These are phyloP conservation scores for Drepanosiphum platanoidis DNA, from an alignment of 2,888 invertebrate genomes.

Conservation along the genomic window DNA sequence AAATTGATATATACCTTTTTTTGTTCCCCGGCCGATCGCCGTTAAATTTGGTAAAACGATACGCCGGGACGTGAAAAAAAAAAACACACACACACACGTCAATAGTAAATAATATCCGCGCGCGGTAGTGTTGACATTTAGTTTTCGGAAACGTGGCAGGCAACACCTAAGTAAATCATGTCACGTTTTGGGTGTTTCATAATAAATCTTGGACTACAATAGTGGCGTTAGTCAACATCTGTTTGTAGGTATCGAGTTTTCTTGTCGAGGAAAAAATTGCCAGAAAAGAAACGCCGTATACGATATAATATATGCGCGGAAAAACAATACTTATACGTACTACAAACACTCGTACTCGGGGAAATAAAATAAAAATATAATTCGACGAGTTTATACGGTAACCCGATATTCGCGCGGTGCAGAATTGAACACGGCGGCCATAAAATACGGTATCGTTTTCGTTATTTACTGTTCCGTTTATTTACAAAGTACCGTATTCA, in stretches of 20 bases:
- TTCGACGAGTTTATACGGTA: background rate
- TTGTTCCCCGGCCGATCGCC: background rate
- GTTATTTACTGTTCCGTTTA: background rate
- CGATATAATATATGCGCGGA: background rate
- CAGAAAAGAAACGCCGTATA: background rate
- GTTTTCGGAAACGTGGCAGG: slow-evolving; percentile 30
- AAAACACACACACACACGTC: background rate
- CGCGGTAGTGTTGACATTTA: background rate
- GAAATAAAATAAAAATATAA: background rate
- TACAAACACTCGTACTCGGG: too few relatives aligned
- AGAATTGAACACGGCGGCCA: background rate
- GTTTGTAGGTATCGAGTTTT: slow-evolving; percentile 34
- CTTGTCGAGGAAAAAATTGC: background rate
- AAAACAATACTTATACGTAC: slow-evolving; percentile 47
- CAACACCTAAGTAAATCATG: slow-evolving; percentile 44
- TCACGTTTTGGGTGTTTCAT: slow-evolving; percentile 36
- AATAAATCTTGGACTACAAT: slow-evolving; percentile 36
- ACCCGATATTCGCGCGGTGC: background rate
- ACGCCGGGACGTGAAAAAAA: background rate
- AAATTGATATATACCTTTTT: background rate
- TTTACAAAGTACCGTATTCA: background rate
- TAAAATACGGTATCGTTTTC: background rate
- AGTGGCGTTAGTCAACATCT: slow-evolving; percentile 31
- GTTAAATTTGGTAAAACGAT: background rate
- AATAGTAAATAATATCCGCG: slow-evolving; percentile 3